Conservation (phyloP, 2,888 invertebrate genomes). For the Ashinkailepas kermadecensis region DNA sequence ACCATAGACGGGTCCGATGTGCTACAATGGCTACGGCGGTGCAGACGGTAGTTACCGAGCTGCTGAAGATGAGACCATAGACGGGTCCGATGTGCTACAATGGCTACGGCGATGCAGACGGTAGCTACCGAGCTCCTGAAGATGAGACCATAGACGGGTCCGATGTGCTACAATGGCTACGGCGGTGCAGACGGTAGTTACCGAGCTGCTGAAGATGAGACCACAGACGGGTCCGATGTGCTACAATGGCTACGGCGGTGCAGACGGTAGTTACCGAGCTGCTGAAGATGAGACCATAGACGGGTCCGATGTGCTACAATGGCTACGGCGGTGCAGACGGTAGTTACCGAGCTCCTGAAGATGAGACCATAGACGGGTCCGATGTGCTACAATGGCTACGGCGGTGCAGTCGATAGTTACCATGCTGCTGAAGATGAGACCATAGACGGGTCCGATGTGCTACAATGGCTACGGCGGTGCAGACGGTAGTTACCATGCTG, state of each 20-base stretch:
- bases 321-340: conserved; percentile 38
- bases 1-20: too few relatives aligned
- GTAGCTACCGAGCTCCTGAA: conserved; percentile 32
- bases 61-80: conserved; percentile 33
- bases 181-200: conserved; percentile 36
- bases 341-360: conserved; percentile 32
- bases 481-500: conserved; percentile 28
- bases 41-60: conserved; percentile 28
- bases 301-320: conserved; percentile 38
- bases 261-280: conserved; percentile 29
- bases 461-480: conserved; percentile 39
- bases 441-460: conserved; percentile 37
- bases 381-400: conserved; percentile 38
- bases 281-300: conserved; percentile 33
- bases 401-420: conserved; percentile 36
- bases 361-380: conserved; percentile 34
- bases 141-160: conserved; percentile 33
- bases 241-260: conserved; percentile 39
- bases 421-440: conserved; percentile 32
- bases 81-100: too few relatives aligned
- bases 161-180: conserved; percentile 38
- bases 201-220: conserved; percentile 32
- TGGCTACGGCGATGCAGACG: too few relatives aligned
- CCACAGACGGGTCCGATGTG: conserved; percentile 37
- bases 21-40: too few relatives aligned